phyloP scores from a whole-genome alignment of 2,113 vertebrate genomes.

The Eulemur rufifrons region DNA sequence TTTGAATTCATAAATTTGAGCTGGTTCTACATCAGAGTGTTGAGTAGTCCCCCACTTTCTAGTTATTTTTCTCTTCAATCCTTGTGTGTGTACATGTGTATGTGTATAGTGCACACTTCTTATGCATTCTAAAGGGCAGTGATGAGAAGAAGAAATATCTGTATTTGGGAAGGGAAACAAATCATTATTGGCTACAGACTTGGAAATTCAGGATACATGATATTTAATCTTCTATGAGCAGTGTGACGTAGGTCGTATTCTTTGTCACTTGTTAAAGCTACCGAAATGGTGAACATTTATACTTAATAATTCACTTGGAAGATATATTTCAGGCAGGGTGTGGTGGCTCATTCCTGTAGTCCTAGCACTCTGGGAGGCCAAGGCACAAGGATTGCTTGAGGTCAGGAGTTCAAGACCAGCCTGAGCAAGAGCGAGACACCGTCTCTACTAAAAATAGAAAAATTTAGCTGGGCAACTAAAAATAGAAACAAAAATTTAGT shows the following conservation, averaged over 20 bases:
- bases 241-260: neutral
- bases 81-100: neutral
- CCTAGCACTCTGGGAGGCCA: too few species aligned
- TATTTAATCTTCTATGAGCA: neutral
- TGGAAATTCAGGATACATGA: neutral
- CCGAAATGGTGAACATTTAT: neutral
- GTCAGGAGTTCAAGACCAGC: too few species aligned
- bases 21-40: conserved; percentile 24
- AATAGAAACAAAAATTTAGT: too few species aligned
- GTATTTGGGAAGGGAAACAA: neutral
- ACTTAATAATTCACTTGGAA: neutral
- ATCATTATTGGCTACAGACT: neutral
- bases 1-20: conserved; percentile 15
- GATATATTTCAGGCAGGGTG: neutral
- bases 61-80: neutral
- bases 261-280: conserved; percentile 28
- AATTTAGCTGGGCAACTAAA: too few species aligned
- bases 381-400: too few species aligned
- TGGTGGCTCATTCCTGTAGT: too few species aligned
- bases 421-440: too few species aligned
- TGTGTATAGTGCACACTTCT: neutral
- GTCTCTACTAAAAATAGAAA: too few species aligned
- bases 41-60: neutral
- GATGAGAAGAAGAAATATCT: neutral
- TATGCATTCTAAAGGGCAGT: neutral